These are phyloP conservation scores for Aporophyla lueneburgensis DNA, from an alignment of 2,888 invertebrate species.

Conservation along the genomic window DNA sequence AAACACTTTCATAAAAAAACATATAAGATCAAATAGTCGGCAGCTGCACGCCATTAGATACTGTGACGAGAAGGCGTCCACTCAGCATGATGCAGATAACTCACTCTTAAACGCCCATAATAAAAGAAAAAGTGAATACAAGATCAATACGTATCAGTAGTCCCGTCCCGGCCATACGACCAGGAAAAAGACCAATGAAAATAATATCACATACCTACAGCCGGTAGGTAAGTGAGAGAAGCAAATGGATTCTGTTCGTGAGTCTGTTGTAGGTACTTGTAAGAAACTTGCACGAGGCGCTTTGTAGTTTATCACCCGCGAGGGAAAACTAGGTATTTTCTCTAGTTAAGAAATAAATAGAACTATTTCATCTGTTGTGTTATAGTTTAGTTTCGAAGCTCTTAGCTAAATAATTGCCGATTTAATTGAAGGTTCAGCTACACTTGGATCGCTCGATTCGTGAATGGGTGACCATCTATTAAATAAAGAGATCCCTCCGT, in stretches of 20 bases:
- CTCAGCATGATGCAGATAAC: neutral
- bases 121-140: neutral
- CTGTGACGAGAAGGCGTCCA: too few relatives aligned
- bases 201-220: neutral
- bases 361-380: neutral
- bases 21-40: too few relatives aligned
- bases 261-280: slow-evolving; percentile 1
- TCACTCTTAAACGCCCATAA: neutral
- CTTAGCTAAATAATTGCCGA: too few relatives aligned
- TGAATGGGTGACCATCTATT: too few relatives aligned
- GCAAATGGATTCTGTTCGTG: neutral
- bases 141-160: neutral
- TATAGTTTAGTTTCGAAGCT: neutral
- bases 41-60: too few relatives aligned
- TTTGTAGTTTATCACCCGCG: slow-evolving; percentile 25
- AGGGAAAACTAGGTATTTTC: neutral
- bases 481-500: too few relatives aligned
- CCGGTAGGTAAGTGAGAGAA: neutral
- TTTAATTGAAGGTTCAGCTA: too few relatives aligned
- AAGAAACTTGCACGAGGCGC: neutral
- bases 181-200: neutral
- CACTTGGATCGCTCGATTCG: too few relatives aligned
- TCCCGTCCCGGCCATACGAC: too few relatives aligned
- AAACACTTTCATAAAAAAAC: too few relatives aligned
- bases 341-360: neutral